Base-by-base conservation (phyloP, 2,888 invertebrate species). In the Agriopis aurantiaria region DNA sequence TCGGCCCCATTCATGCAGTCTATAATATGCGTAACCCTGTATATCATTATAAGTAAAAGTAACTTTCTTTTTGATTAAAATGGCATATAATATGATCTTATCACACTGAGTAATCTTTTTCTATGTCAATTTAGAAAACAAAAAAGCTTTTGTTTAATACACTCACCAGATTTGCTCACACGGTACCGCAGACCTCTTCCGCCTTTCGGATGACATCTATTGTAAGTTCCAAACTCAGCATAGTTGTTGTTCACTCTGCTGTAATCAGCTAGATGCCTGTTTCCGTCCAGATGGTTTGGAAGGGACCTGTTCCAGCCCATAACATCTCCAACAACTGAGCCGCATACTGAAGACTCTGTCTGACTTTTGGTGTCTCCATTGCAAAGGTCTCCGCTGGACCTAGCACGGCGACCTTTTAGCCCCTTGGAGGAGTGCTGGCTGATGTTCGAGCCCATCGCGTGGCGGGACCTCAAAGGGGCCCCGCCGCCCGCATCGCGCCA, bases 361-460 rank as follows among this genome's bases (percentile, higher is more conserved):
- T 94, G 93, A 74, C 90, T 92, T 75, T 94, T 93, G 8, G 89
- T 86, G 81, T 95, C 95, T 84, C 95, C 95, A 90, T 96, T 96
- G 93, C 96, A 96, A 53, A 97, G 95, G 88, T 97, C 97, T 55
- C 97, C 97, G 79, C 96, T 96, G 74, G 97, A 97, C 78, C 96
- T 96, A 49, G 96, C 96, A 75, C 97, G 92, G 72, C 97, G 95
- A 73, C 97, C 97, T 69, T 96, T 96, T 60, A 96, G 95, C 78
- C 96, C 96, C 84, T 97, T 97, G 81, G 96, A 95, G 83, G 96
- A 96, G 88, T 96, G 96, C 75, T 97, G 96, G 94, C 97, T 97
- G 85, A 97, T 96, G 95, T 97, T 97, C 73, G 97, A 96, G 87
- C 97, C 97, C 97, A 97, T 97, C 82, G 90, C 95, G 84, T 85